Evolutionary conservation across 2,113 vertebrate genomes (phyloP).

Genomic region (Lampris megalopsis): DNA sequence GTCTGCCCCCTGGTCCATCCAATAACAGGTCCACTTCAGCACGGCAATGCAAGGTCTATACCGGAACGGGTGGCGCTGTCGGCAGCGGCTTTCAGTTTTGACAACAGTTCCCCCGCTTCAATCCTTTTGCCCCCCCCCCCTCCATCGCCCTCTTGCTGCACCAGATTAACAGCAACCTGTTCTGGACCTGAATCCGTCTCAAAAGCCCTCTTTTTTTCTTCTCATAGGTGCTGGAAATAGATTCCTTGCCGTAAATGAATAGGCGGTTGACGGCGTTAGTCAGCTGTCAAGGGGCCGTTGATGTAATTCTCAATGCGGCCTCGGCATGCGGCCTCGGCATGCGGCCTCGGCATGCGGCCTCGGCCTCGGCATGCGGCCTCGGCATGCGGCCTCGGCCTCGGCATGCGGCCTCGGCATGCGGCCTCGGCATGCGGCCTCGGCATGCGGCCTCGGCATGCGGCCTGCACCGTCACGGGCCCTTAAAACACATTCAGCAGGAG

Average conservation of each 20-base stretch:
- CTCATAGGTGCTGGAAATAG: constrained; percentile 17
- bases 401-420: constrained; percentile 12
- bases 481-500: constrained; percentile 47
- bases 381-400: neutral
- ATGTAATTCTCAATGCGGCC: constrained; percentile 18
- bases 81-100: too few relatives aligned
- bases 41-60: too few relatives aligned
- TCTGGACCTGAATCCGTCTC: constrained; percentile 40
- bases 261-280: constrained; percentile 16
- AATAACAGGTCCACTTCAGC: too few relatives aligned
- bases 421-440: constrained; percentile 16
- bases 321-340: constrained; percentile 14
- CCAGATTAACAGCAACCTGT: constrained; percentile 28
- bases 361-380: constrained; percentile 17
- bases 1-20: too few relatives aligned
- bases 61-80: too few relatives aligned
- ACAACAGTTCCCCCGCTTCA: too few relatives aligned
- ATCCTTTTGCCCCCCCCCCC: neutral
- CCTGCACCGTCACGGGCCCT: constrained; percentile 26
- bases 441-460: constrained; percentile 8
- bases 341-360: neutral
- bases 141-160: constrained; percentile 6
- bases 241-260: neutral
- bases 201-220: constrained; percentile 24
- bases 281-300: neutral